Evolutionary conservation across 2,888 invertebrate genomes (phyloP).

Genomic region (Calephelis perditalis): DNA sequence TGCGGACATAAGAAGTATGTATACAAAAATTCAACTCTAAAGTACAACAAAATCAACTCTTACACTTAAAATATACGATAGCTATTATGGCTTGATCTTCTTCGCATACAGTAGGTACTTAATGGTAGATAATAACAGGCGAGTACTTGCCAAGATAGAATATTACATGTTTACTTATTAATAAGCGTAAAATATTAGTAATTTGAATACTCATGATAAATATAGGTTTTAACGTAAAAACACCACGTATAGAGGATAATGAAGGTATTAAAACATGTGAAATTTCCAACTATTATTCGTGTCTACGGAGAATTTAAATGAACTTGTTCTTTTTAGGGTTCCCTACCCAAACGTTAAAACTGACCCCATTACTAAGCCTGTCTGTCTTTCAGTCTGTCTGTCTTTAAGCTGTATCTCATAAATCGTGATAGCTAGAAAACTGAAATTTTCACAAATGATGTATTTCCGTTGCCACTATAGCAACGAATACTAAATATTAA

Average conservation of each 20-base stretch:
- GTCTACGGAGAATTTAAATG: not conserved
- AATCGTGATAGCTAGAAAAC: too few relatives aligned
- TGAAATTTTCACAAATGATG: too few relatives aligned
- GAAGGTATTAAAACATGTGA: constrained; percentile 6
- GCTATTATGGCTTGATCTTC: constrained; percentile 9
- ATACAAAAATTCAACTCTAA: too few relatives aligned
- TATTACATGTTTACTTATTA: constrained; percentile 12
- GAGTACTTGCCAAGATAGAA: constrained; percentile 12
- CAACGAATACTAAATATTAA: too few relatives aligned
- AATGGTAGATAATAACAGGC: constrained; percentile 12
- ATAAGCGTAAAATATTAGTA: constrained; percentile 12
- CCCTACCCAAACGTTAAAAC: too few relatives aligned
- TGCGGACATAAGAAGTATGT: too few relatives aligned
- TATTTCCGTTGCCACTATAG: too few relatives aligned
- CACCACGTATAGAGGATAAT: constrained; percentile 4
- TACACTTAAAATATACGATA: constrained; percentile 7
- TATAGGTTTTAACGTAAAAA: constrained; percentile 9
- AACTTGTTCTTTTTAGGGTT: too few relatives aligned
- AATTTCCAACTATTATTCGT: constrained; percentile 10
- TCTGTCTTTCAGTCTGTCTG: too few relatives aligned
- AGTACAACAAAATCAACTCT: not conserved
- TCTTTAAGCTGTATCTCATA: too few relatives aligned
- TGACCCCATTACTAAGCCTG: too few relatives aligned
- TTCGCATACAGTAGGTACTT: constrained; percentile 10
- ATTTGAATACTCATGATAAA: constrained; percentile 13